A percentile compares a stretch with the other conserved stretches of the same genome.
Conservation (phyloP, 2,797 vertebrate genomes). For the Ciconia nigra region DNA sequence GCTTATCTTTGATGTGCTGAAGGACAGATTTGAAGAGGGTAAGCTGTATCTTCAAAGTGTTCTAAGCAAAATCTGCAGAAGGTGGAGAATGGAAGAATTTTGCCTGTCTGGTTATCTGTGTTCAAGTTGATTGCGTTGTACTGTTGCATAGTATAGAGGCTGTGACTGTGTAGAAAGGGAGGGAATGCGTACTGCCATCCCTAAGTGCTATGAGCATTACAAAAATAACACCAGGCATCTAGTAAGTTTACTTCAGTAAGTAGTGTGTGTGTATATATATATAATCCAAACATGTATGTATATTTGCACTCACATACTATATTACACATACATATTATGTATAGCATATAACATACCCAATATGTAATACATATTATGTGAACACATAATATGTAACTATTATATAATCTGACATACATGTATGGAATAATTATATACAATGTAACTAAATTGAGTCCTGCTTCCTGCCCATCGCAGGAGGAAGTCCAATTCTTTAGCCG, state of each 20-base stretch:
- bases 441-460: background rate
- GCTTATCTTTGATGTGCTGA: background rate
- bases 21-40: background rate
- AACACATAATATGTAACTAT: background rate
- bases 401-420: background rate
- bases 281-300: background rate
- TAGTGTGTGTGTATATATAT: background rate
- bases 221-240: background rate
- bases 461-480: background rate
- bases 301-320: background rate
- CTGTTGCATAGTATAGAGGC: background rate
- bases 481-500: background rate
- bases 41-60: background rate
- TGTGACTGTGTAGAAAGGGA: background rate
- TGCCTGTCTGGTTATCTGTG: background rate
- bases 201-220: background rate
- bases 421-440: background rate
- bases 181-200: background rate
- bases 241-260: background rate
- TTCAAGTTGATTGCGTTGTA: background rate
- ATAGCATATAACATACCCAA: background rate
- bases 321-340: background rate
- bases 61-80: background rate
- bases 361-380: background rate
- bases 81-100: background rate